Evolutionary conservation across 2,888 invertebrate species (phyloP).

Genomic region (Idaea straminata): DNA sequence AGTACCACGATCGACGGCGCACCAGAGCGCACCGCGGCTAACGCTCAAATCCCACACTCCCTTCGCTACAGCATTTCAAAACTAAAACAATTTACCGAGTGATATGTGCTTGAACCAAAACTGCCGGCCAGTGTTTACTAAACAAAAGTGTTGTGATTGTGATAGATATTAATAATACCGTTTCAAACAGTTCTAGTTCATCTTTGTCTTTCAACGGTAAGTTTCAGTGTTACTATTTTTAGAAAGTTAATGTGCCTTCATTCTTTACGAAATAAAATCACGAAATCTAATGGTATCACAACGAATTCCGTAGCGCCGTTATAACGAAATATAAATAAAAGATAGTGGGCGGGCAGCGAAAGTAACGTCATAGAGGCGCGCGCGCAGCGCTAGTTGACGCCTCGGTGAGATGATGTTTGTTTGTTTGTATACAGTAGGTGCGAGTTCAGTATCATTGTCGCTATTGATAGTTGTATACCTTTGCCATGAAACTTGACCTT

Average conservation of each 20-base stretch:
- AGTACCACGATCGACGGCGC: constrained; percentile 62
- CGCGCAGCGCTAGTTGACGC: constrained; percentile 20
- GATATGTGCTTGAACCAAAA: constrained; percentile 52
- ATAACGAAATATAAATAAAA: constrained; percentile 33
- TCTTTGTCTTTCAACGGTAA: constrained; percentile 17
- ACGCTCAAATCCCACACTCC: constrained; percentile 28
- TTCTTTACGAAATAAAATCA: not conserved
- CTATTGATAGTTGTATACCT: not conserved
- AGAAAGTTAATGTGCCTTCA: not conserved
- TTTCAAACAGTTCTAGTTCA: constrained; percentile 21
- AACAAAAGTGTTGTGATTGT: constrained; percentile 59
- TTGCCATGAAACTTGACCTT: constrained; percentile 11
- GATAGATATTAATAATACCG: constrained; percentile 30
- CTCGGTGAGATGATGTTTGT: constrained; percentile 27
- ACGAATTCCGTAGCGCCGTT: constrained; percentile 15
- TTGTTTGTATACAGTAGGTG: constrained; percentile 25
- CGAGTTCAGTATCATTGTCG: not conserved
- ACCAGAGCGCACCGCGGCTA: constrained; percentile 33
- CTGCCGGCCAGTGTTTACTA: constrained; percentile 56
- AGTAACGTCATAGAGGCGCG: constrained; percentile 4
- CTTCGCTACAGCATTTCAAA: constrained; percentile 40
- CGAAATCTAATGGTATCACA: constrained; percentile 5
- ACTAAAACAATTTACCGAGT: constrained; percentile 52
- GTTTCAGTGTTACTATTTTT: constrained; percentile 11
- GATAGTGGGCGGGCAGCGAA: constrained; percentile 8